These are phyloP conservation scores for Apodemia hepburni DNA, from an alignment of 2,888 invertebrate genomes.

Conservation along the genomic window DNA sequence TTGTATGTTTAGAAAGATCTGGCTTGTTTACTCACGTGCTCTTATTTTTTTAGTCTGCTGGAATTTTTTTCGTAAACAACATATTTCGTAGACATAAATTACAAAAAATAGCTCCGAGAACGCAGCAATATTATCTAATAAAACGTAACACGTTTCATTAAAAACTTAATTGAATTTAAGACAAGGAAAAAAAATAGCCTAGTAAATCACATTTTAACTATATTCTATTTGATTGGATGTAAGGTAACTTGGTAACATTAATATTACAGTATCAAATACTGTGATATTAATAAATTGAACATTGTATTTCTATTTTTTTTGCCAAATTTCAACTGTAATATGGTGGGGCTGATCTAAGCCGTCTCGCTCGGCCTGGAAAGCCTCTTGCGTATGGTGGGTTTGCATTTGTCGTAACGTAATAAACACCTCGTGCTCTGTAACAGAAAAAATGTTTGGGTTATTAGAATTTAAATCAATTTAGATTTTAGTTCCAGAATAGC, in stretches of 20 bases:
- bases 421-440: conserved; percentile 90
- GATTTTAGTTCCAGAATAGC: no score
- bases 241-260: conserved; percentile 4
- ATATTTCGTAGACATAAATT: no score
- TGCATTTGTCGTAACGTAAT: conserved; percentile 92
- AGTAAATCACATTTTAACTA: not conserved
- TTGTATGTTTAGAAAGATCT: no score
- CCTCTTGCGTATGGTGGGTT: conserved; percentile 92
- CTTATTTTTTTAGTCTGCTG: no score
- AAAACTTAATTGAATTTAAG: no score
- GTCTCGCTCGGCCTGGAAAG: conserved; percentile 83
- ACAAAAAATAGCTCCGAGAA: no score
- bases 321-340: conserved; percentile 31
- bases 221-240: not conserved
- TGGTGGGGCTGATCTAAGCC: conserved; percentile 52
- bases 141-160: no score
- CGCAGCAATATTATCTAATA: no score
- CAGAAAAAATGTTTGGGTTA: not conserved
- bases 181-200: not conserved
- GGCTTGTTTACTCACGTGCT: no score
- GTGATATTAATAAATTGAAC: not conserved
- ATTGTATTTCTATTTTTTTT: not conserved
- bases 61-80: no score
- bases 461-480: no score
- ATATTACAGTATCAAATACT: not conserved